Evolutionary conservation across 1,140 invertebrate genomes (phyloP).

Genomic region (Melanaphis sacchari): DNA sequence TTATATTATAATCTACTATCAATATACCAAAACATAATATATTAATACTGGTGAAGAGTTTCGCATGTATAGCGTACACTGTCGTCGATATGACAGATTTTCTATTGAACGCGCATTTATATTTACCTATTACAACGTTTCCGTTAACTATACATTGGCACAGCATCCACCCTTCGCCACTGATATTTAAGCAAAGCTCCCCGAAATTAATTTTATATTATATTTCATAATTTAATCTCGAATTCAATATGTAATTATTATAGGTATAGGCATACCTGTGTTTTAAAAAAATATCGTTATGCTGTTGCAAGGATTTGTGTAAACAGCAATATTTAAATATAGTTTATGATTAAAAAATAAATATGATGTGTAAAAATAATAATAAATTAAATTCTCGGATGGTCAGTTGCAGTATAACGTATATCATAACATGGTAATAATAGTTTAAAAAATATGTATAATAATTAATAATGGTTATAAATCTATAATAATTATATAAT

Average conservation of each 20-base stretch:
- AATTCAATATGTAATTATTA: background rate
- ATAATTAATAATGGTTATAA: background rate
- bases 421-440: background rate
- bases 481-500: background rate
- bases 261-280: background rate
- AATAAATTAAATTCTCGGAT: constrained; percentile 1
- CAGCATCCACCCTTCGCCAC: background rate
- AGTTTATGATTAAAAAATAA: background rate
- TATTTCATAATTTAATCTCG: background rate
- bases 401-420: background rate
- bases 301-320: background rate
- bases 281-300: background rate
- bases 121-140: background rate
- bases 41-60: background rate
- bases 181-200: background rate
- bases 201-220: background rate
- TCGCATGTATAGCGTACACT: background rate
- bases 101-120: background rate
- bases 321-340: background rate
- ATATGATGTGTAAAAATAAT: background rate
- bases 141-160: background rate
- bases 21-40: background rate
- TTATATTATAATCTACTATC: background rate
- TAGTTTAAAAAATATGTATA: background rate
- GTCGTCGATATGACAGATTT: background rate